Percentiles rank a stretch among this genome's conserved stretches.
Evolutionary conservation across 2,888 invertebrate species (phyloP).

Genomic region (Pollenia labialis): DNA sequence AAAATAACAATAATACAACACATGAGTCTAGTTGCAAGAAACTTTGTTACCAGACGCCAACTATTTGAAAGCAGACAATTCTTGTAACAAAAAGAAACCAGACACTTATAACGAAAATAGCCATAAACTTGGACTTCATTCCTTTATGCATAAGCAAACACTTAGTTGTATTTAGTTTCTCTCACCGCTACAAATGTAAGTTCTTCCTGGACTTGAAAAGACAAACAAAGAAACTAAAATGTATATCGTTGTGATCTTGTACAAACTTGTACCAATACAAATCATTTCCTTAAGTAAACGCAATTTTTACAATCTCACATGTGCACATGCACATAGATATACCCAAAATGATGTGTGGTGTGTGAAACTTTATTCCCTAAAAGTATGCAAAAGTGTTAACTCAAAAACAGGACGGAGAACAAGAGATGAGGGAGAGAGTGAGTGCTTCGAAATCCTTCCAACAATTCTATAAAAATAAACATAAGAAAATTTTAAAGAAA

Average conservation of each 20-base stretch:
- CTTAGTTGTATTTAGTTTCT: neutral
- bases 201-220: neutral
- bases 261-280: constrained; percentile 54
- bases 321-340: neutral
- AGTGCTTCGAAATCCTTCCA: neutral
- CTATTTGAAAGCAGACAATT: constrained; percentile 46
- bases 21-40: constrained; percentile 52
- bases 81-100: constrained; percentile 32
- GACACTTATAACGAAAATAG: constrained; percentile 56
- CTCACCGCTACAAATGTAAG: neutral
- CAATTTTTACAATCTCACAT: neutral
- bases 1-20: constrained; percentile 64
- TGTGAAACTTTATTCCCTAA: constrained; percentile 41
- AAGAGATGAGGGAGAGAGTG: neutral
- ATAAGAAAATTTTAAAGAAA: constrained; percentile 64
- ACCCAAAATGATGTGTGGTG: neutral
- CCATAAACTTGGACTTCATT: constrained; percentile 66
- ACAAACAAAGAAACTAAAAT: constrained; percentile 15
- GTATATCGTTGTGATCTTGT: constrained; percentile 52
- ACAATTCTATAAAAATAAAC: constrained; percentile 47
- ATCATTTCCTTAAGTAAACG: constrained; percentile 66
- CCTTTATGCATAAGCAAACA: constrained; percentile 9
- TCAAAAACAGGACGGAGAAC: neutral
- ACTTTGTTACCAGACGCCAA: constrained; percentile 46
- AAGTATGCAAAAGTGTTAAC: constrained; percentile 68